Evolutionary conservation across 1,140 invertebrate species (phyloP).

Genomic region (Heliconius hewitsoni): DNA sequence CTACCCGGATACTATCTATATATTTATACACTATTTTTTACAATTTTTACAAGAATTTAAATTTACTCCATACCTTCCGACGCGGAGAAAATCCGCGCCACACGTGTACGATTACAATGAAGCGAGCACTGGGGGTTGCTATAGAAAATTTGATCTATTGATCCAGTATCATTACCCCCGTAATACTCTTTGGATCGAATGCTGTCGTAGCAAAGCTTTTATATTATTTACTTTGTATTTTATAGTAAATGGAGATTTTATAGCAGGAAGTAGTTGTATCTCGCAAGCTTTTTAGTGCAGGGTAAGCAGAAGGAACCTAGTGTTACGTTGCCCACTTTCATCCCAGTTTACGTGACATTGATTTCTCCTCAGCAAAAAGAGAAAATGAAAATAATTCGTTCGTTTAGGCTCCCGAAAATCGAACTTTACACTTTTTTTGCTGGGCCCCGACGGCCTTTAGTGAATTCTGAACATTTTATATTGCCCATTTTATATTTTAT

Average conservation of each 20-base stretch:
- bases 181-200: slow-evolving; percentile 19
- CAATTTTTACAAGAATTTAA: not conserved
- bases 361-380: no score
- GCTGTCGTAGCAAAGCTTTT: not conserved
- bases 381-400: no score
- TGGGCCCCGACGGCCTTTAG: no score
- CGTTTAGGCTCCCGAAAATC: no score
- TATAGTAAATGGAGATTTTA: not conserved
- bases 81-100: slow-evolving; percentile 16
- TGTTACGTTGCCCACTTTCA: no score
- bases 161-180: slow-evolving; percentile 27
- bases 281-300: no score
- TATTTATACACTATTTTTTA: not conserved
- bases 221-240: slow-evolving; percentile 1
- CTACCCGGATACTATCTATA: not conserved
- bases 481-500: no score
- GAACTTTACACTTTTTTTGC: no score
- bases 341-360: no score
- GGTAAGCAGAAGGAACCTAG: no score
- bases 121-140: slow-evolving; percentile 38
- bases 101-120: slow-evolving; percentile 48
- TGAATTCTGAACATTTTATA: no score
- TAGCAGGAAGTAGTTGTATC: not conserved
- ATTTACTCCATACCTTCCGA: not conserved
- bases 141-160: slow-evolving; percentile 47